Conservation (phyloP, 2,113 vertebrate genomes). For the Mystacornis crossleyi region DNA sequence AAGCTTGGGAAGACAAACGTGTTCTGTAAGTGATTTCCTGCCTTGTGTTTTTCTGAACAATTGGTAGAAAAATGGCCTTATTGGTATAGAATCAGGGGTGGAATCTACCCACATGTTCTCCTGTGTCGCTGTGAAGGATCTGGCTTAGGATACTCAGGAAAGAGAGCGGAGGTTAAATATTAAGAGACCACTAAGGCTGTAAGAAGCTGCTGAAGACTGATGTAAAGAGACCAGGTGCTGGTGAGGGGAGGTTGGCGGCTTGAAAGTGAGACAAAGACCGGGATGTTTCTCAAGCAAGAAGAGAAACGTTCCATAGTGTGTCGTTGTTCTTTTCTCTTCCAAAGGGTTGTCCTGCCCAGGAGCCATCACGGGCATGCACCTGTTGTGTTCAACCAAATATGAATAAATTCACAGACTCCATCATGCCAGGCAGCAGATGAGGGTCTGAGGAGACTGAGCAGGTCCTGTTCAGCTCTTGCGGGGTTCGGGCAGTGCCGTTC, state of each 20-base stretch:
- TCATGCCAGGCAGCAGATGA: not conserved
- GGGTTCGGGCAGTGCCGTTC: fast-evolving
- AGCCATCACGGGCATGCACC: not conserved
- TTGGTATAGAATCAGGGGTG: not conserved
- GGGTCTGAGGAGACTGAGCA: not conserved
- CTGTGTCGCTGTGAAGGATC: not conserved
- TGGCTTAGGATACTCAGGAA: not conserved
- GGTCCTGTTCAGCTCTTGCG: fast-evolving
- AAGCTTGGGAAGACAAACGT: not conserved
- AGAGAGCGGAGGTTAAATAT: not conserved
- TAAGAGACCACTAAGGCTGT: not conserved
- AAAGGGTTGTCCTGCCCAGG: not conserved
- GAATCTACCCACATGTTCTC: not conserved
- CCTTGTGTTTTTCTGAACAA: not conserved
- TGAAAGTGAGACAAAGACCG: not conserved
- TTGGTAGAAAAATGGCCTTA: not conserved
- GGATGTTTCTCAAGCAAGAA: not conserved
- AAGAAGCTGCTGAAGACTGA: not conserved
- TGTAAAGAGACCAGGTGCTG: not conserved
- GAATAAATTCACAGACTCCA: not conserved
- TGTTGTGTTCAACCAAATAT: not conserved
- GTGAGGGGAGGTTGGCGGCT: not conserved
- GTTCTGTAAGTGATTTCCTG: constrained; percentile 29
- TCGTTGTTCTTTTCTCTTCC: not conserved
- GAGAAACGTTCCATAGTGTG: fast-evolving